Percentiles rank a stretch among this genome's conserved stretches.
These are phyloP conservation scores for Thunnus albacares DNA, from an alignment of 2,797 vertebrate species.

Conservation along the genomic window DNA sequence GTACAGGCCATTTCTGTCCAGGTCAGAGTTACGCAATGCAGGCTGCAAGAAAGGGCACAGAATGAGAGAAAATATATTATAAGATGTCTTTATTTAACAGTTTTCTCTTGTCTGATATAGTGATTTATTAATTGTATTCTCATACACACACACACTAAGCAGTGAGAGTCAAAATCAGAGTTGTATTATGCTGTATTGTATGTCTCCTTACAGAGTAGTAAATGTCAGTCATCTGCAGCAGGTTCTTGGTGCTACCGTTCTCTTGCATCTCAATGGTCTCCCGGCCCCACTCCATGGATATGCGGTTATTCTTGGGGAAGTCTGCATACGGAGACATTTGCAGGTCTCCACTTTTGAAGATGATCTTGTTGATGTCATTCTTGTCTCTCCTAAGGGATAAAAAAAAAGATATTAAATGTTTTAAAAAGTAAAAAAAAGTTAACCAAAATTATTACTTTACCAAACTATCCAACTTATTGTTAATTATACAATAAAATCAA, in stretches of 20 bases:
- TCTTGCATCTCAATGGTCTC: conserved; percentile 99
- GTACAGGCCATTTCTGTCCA: conserved; percentile 95
- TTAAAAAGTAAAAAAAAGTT: not conserved
- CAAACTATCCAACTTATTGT: not conserved
- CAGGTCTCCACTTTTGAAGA: conserved; percentile 98
- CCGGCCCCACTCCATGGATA: conserved; percentile 95
- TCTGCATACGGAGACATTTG: conserved; percentile 97
- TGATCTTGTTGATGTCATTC: conserved; percentile 99
- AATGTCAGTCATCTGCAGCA: conserved; percentile 97
- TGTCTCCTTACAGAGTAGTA: conserved; percentile 93
- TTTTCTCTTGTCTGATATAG: not conserved
- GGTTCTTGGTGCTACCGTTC: conserved; percentile 99
- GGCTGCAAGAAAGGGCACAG: conserved; percentile 82
- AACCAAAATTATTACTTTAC: not conserved
- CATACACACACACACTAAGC: not conserved
- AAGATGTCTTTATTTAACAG: not conserved
- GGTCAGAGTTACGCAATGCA: conserved; percentile 92
- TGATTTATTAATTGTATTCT: not conserved
- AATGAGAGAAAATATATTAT: not conserved
- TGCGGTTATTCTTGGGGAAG: conserved; percentile 93
- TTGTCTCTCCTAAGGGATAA: conserved; percentile 92
- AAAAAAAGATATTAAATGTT: not conserved
- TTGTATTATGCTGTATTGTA: not conserved
- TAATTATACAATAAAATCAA: no score
- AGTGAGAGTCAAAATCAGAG: not conserved